Evolutionary conservation across 64 coral and sea anemone genomes (phyloP).

Genomic region (Stichodactyla mertensii): DNA sequence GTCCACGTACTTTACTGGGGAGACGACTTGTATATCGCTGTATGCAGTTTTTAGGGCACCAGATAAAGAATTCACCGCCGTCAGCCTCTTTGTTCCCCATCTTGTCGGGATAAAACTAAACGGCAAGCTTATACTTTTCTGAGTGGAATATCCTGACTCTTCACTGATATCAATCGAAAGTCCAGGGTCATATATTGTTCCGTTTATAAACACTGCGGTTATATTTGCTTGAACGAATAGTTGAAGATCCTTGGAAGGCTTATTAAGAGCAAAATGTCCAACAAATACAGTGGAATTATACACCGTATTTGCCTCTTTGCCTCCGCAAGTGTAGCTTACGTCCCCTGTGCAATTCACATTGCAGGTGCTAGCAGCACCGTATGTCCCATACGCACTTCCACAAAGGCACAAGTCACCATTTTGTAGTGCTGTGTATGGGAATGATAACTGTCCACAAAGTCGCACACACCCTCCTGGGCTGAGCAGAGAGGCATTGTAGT

Average conservation of each 20-base stretch:
- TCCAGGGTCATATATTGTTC: conserved; percentile 6
- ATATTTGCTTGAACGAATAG: conserved; percentile 35
- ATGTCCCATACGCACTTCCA: conserved; percentile 27
- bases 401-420: conserved; percentile 75
- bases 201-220: conserved; percentile 31
- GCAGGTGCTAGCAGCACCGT: conserved; percentile 36
- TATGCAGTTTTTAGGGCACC: not conserved
- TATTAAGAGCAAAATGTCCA: conserved; percentile 31
- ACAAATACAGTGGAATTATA: conserved; percentile 60
- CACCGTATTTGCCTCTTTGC: conserved; percentile 48
- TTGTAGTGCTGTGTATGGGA: conserved; percentile 59
- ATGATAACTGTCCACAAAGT: conserved; percentile 48
- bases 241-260: not conserved
- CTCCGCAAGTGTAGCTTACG: conserved; percentile 39
- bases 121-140: not conserved
- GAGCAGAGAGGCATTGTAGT: conserved; percentile 33
- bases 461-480: conserved; percentile 39
- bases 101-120: conserved; percentile 29
- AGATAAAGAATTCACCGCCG: conserved; percentile 21
- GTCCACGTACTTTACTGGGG: conserved; percentile 21
- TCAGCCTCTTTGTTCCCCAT: conserved; percentile 49
- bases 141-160: conserved; percentile 36
- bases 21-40: conserved; percentile 4
- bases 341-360: conserved; percentile 58
- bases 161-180: conserved; percentile 33